Conservation (phyloP, 23 tunicate species). For the Halocynthia aurantium region DNA sequence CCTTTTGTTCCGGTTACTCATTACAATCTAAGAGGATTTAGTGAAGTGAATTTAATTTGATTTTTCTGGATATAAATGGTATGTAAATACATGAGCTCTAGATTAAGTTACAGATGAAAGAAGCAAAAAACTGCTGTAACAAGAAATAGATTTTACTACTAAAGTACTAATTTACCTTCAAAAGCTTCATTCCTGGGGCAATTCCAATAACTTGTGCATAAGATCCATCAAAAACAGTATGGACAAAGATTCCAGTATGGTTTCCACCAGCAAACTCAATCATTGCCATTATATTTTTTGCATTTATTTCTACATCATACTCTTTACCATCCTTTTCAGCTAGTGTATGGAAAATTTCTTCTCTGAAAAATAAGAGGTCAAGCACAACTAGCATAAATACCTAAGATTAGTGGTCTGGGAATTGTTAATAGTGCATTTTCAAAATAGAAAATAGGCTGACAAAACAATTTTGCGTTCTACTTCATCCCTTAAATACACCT, state of each 20-base stretch:
- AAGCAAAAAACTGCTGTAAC: neutral
- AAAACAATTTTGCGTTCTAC: too few relatives aligned
- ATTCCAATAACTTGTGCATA: constrained; percentile 24
- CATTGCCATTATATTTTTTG: neutral
- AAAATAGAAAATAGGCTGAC: too few relatives aligned
- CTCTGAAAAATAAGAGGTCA: constrained; percentile 4
- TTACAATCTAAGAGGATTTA: neutral
- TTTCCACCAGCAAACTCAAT: constrained; percentile 24
- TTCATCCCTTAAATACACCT: too few relatives aligned
- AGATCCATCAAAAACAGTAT: constrained; percentile 3
- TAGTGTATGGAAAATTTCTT: constrained; percentile 15
- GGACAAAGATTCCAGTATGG: constrained; percentile 19
- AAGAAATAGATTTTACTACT: neutral
- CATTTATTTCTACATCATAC: constrained; percentile 1
- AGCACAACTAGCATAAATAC: too few relatives aligned
- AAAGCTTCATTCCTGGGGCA: constrained; percentile 12
- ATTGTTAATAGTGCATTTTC: too few relatives aligned
- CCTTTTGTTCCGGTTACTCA: neutral
- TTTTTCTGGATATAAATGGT: neutral
- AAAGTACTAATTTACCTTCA: neutral
- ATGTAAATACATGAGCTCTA: too few relatives aligned
- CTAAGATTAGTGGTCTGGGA: too few relatives aligned
- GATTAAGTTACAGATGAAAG: too few relatives aligned
- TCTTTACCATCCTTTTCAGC: constrained; percentile 9
- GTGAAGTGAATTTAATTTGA: neutral